Evolutionary conservation across 2,797 vertebrate genomes (phyloP), one percentile per base, ranked within the genome.

Genomic region (Channa striata): DNA sequence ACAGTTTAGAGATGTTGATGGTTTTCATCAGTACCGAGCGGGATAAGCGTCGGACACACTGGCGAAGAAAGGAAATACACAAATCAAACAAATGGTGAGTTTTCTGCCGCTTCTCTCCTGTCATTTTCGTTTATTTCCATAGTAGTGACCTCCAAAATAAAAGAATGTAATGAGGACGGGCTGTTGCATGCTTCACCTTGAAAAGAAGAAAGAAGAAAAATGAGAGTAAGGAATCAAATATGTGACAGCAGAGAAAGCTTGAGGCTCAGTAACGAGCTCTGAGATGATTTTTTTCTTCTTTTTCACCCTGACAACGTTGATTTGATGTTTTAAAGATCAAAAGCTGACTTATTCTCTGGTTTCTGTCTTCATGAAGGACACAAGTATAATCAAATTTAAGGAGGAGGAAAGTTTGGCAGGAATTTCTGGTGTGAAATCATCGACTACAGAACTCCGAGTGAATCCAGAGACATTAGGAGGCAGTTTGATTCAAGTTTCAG

Each of bases 251-350:
- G 17, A 62, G 42, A 57, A 56, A 42, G 11, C 50, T 51, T 39
- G 1, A 20, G 25, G 36, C 40, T 25, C 23, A 7, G 21, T 23
- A 61, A 68, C 34, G 11, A 56, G 61, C 34, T 48, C 19, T 34
- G 37, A 25, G 43, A 36, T 60, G 19, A 65, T 69, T 62, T 43
- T 34, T 19, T 49, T 21, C 25, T 33, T 37, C 25, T 21, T 20
- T 48, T 58, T 17, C 42, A 44, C 48, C 37, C 74, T 54, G 70
- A 77, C 70, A 37, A 58, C 46, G 16, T 43, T 25, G 54, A 70
- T 73, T 62, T 70, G 68, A 76, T 76, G 65, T 47, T 61, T 77
- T 60, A 79, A 74, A 62, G 57, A 85, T 85, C 43, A 69, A 33
- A 58, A 34, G 11, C 49, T 20, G 17, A 54, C 37, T n/a, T 33